Evolutionary conservation across 2,113 vertebrate genomes (phyloP).

Genomic region (Steatornis caripensis): DNA sequence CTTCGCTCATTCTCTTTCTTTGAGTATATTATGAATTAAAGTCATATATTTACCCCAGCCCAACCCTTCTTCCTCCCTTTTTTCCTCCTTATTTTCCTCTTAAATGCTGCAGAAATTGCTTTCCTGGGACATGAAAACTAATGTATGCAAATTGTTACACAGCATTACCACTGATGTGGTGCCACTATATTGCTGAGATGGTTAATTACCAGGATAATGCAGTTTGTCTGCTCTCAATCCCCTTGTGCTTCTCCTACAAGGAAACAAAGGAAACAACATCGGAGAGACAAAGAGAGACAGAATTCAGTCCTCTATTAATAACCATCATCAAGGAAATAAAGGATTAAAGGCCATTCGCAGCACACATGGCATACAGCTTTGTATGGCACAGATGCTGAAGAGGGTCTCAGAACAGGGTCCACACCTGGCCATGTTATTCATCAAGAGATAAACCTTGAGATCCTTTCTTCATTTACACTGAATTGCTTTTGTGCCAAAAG

Average conservation of each 20-base stretch:
- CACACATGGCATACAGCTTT: neutral
- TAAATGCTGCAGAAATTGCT: conserved; percentile 27
- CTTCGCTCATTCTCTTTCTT: neutral
- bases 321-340: conserved; percentile 46
- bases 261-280: conserved; percentile 48
- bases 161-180: neutral
- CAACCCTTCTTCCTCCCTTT: neutral
- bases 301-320: conserved; percentile 43
- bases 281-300: conserved; percentile 16
- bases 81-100: neutral
- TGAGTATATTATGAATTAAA: neutral
- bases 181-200: conserved; percentile 22
- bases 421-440: neutral
- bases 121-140: conserved; percentile 31
- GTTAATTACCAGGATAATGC: conserved; percentile 55
- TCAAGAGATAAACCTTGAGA: conserved; percentile 11
- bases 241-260: conserved; percentile 26
- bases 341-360: conserved; percentile 22
- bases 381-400: neutral
- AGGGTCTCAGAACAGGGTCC: neutral
- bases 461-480: neutral
- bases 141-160: conserved; percentile 59
- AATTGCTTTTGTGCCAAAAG: neutral
- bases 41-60: neutral
- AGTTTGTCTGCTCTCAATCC: conserved; percentile 43